Evolutionary conservation across 2,113 vertebrate genomes (phyloP).

Genomic region (Lepisosteus oculatus): DNA sequence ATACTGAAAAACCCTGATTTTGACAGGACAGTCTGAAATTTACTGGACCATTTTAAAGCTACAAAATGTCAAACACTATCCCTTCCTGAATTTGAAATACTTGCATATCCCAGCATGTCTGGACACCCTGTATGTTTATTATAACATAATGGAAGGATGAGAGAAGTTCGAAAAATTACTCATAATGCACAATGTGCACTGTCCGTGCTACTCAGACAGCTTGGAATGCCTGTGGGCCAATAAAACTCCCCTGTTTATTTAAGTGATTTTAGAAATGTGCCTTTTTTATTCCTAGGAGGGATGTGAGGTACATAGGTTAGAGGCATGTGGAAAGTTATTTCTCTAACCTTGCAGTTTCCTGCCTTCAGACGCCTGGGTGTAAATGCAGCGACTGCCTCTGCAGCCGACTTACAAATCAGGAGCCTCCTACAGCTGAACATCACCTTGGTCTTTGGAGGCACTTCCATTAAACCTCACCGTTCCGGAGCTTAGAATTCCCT

Average conservation of each 20-base stretch:
- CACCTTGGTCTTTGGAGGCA: too few species aligned
- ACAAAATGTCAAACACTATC: conserved; percentile 15
- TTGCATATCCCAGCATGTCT: conserved; percentile 12
- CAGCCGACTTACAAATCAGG: too few species aligned
- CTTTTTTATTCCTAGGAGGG: conserved; percentile 1
- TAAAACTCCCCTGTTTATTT: conserved; percentile 46
- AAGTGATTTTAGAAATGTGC: conserved; percentile 41
- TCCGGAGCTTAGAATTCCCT: too few species aligned
- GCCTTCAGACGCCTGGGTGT: neutral
- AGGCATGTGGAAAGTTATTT: neutral
- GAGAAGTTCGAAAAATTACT: conserved; percentile 32
- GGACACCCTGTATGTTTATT: conserved; percentile 7
- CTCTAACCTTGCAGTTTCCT: neutral
- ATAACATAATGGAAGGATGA: conserved; percentile 28
- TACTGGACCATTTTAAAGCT: conserved; percentile 10
- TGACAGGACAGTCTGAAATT: neutral
- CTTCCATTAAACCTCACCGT: too few species aligned
- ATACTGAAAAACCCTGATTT: neutral
- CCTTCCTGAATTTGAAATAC: neutral
- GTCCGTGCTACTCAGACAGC: conserved; percentile 39
- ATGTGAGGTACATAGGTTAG: neutral
- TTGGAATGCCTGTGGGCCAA: conserved; percentile 43
- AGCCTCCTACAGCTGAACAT: too few species aligned
- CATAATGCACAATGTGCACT: conserved; percentile 34
- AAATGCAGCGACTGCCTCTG: neutral